Evolutionary conservation across 64 coral and sea anemone species (phyloP).

Genomic region (Porites lutea): DNA sequence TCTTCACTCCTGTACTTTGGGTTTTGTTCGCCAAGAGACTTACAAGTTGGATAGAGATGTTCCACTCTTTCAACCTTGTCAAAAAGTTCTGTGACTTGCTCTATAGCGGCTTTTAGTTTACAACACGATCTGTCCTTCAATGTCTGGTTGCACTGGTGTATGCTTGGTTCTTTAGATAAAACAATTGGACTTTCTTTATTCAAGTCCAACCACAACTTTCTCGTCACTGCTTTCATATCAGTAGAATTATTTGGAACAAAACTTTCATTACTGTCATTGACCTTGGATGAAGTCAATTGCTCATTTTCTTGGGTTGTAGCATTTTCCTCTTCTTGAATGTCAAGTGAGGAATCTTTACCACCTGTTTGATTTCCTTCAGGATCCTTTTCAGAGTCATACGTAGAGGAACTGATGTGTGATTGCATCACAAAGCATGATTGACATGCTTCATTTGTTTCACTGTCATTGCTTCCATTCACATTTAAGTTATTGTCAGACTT

Average conservation of each 20-base stretch:
- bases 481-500: not conserved
- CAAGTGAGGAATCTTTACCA: not conserved
- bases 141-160: not conserved
- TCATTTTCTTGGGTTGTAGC: not conserved
- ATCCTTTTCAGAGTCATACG: not conserved
- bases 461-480: not conserved
- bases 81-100: conserved; percentile 70
- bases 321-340: not conserved
- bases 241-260: not conserved
- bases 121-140: conserved; percentile 20
- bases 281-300: not conserved
- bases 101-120: conserved; percentile 68
- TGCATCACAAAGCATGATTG: not conserved
- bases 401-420: not conserved
- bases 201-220: conserved; percentile 23
- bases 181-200: not conserved
- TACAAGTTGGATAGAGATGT: conserved; percentile 83
- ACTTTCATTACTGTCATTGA: not conserved
- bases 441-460: not conserved
- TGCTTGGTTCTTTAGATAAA: too few species aligned
- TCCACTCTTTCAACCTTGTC: conserved; percentile 79
- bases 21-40: conserved; percentile 76
- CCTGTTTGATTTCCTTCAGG: not conserved
- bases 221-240: not conserved
- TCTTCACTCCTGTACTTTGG: conserved; percentile 74